Base-by-base conservation (phyloP, 2,113 vertebrate species). In the Fulica atra region DNA sequence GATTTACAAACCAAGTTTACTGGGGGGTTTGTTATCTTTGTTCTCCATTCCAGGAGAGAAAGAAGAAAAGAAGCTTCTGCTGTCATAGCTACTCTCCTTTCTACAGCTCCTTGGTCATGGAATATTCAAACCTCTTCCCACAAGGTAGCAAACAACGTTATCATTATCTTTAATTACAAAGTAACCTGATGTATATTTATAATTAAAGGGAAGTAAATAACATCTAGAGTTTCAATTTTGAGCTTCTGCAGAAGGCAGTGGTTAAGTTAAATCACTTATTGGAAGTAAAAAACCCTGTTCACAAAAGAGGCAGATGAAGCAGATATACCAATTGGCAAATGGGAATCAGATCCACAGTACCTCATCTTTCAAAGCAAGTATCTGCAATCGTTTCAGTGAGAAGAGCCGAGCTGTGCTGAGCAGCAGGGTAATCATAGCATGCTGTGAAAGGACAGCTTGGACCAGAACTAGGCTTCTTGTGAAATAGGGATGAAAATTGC, bases 91-190 rank as follows among this genome's bases (percentile, higher is more conserved):
- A 48, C 14, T 24, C 28, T 94, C 64, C 63, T 91, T 82, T 82
- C 74, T 87, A 69, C 48, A 86, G 44, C 81, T 88, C 44, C 74
- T 86, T 74, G 48, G 59, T 85, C 51, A 87, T 80, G 59, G 72
- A 93, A 92, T 93, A 92, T 81, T 95, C 79, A 93, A 96, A 95
- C 50, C 42, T 76, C 59, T 93, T 95, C 86, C 92, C 95, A 96
- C 68, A 81, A 92, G 64, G 57, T 95, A 96, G 94, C 95, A 92
- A 87, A 77, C 86, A 92, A 95, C 86, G 36, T 86, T 92, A 90
- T 90, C 66, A 97, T 97, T 96, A 96, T 93, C 72, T 90, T 95
- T 97, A 97, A 97, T 97, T 97, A 96, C 80, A 96, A 91, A 82
- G 60, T 72, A 92, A 69, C 90, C 48, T 88, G 79, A 31, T 89